phyloP scores from a whole-genome alignment of 2,797 vertebrate species.

The Telmatherina bonti region DNA sequence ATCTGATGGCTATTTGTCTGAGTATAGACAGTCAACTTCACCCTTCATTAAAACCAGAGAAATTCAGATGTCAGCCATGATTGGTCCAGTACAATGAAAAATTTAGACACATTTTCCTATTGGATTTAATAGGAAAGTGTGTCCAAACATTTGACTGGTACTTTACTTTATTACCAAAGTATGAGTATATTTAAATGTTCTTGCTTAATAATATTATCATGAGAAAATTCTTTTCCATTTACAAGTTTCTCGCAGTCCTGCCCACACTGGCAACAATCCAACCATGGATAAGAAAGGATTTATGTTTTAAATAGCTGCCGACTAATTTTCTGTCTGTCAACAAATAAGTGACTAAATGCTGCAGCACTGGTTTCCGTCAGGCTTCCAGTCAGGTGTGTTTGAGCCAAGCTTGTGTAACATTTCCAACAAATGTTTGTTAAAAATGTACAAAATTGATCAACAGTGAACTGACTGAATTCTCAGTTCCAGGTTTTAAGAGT shows the following conservation, averaged over 20 bases:
- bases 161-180: background rate
- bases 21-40: background rate
- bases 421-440: background rate
- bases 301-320: background rate
- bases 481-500: background rate
- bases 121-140: too few species aligned
- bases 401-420: background rate
- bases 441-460: background rate
- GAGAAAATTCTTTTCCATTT: background rate
- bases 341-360: background rate
- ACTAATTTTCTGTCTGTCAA: background rate
- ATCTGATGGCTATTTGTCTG: background rate
- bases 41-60: background rate
- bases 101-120: too few species aligned
- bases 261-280: background rate
- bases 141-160: too few species aligned
- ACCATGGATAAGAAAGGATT: background rate
- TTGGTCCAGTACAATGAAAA: too few species aligned
- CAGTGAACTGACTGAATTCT: background rate
- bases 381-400: background rate
- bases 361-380: background rate
- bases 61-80: background rate
- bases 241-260: background rate
- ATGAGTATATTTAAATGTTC: background rate
- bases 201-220: background rate